Evolutionary conservation across 2,113 vertebrate species (phyloP).

Genomic region (Rostratula benghalensis): DNA sequence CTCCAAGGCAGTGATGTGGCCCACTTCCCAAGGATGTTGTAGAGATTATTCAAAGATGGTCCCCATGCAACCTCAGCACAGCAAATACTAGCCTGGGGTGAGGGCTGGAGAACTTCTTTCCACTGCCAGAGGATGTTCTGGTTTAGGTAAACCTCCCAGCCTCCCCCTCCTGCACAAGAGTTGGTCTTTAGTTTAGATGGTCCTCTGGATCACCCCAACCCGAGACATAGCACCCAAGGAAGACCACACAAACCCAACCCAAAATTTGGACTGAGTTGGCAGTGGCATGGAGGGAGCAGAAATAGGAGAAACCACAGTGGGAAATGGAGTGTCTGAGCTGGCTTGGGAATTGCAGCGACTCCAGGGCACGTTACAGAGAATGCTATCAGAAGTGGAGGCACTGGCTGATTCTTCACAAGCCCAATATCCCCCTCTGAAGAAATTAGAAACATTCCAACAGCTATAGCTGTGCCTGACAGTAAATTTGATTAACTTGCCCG

Average conservation of each 20-base stretch:
- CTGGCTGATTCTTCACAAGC: not conserved
- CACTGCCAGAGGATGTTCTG: not conserved
- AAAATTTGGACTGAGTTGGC: not conserved
- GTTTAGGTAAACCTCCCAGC: not conserved
- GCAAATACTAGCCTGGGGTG: not conserved
- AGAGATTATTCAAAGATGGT: not conserved
- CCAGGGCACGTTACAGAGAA: not conserved
- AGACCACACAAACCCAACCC: not conserved
- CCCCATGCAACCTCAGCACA: not conserved
- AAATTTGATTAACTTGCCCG: constrained; percentile 72
- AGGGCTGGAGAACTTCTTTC: not conserved
- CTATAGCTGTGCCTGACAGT: constrained; percentile 61
- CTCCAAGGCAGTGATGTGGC: not conserved
- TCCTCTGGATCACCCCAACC: not conserved
- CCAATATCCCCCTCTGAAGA: constrained; percentile 19
- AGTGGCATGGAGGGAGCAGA: not conserved
- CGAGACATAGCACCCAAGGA: fast-evolving
- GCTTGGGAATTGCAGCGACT: not conserved
- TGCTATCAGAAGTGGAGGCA: not conserved
- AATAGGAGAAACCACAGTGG: not conserved
- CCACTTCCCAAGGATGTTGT: not conserved
- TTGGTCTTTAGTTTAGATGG: not conserved
- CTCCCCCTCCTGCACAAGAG: not conserved
- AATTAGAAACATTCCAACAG: constrained; percentile 66
- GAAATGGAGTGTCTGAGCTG: not conserved